Percentiles rank a stretch among this genome's conserved stretches.
phyloP scores from a whole-genome alignment of 1,140 invertebrate genomes.

The Psix sp. region DNA sequence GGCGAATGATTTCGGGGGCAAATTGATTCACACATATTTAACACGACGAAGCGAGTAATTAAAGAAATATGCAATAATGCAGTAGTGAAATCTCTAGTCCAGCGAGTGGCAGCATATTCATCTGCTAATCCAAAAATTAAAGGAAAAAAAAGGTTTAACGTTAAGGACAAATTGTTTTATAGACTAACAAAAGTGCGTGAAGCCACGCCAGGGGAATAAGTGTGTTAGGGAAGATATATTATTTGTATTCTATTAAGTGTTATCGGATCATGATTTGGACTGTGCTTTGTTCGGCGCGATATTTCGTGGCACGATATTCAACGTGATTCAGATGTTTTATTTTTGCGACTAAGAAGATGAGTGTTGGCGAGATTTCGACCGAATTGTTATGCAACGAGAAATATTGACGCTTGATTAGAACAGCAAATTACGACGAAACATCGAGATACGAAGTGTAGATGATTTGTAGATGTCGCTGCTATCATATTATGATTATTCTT shows the following conservation, averaged over 20 bases:
- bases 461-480: constrained; percentile 37
- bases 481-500: constrained; percentile 40
- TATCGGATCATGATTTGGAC: constrained; percentile 54
- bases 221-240: constrained; percentile 63
- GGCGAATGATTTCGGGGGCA: background rate
- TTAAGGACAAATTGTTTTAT: constrained; percentile 60
- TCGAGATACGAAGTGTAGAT: constrained; percentile 21
- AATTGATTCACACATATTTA: constrained; percentile 21
- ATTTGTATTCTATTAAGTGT: constrained; percentile 66
- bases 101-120: constrained; percentile 71
- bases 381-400: constrained; percentile 14
- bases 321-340: constrained; percentile 26
- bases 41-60: constrained; percentile 44
- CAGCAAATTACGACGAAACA: constrained; percentile 14
- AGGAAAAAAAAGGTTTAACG: constrained; percentile 53
- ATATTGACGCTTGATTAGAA: constrained; percentile 26
- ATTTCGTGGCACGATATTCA: constrained; percentile 24
- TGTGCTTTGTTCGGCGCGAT: constrained; percentile 34
- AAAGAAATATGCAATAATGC: constrained; percentile 72
- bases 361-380: constrained; percentile 1
- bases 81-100: constrained; percentile 78
- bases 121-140: constrained; percentile 73
- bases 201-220: constrained; percentile 18
- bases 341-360: constrained; percentile 31
- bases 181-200: constrained; percentile 43